phyloP scores from a whole-genome alignment of 1,140 invertebrate species.

The Musca vetustissima region DNA sequence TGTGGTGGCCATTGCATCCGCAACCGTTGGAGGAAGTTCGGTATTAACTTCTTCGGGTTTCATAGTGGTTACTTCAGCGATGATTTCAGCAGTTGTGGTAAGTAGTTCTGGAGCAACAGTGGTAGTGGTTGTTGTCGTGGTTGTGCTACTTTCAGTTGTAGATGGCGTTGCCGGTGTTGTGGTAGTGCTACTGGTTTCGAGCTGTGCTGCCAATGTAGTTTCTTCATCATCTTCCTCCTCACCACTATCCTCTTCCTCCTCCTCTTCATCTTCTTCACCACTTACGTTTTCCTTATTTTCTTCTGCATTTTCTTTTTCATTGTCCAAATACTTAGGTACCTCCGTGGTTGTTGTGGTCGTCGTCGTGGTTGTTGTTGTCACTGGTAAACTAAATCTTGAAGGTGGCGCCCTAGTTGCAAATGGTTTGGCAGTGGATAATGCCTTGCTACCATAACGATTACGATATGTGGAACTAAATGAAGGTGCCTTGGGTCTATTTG shows the following conservation, averaged over 20 bases:
- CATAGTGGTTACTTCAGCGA: too few species aligned
- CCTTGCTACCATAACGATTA: background rate
- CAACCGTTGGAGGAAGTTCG: too few species aligned
- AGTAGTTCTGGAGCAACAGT: background rate
- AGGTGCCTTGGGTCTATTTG: background rate
- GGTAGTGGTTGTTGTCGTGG: background rate
- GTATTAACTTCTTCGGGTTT: too few species aligned
- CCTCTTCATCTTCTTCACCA: constrained; percentile 12
- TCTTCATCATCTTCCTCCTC: background rate
- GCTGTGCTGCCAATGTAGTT: background rate
- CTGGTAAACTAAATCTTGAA: too few species aligned
- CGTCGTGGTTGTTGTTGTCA: background rate
- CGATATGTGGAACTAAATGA: background rate
- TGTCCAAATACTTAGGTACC: background rate
- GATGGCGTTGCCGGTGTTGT: background rate
- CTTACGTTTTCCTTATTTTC: background rate
- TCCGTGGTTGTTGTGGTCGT: background rate
- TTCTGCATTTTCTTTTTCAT: background rate
- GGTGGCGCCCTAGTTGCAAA: too few species aligned
- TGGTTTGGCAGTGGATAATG: too few species aligned
- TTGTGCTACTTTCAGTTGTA: background rate
- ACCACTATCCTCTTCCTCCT: background rate
- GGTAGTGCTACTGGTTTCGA: background rate
- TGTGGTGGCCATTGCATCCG: too few species aligned
- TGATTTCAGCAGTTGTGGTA: background rate